These are phyloP conservation scores for Diabrotica virgifera DNA, from an alignment of 1,140 invertebrate species.

Conservation along the genomic window DNA sequence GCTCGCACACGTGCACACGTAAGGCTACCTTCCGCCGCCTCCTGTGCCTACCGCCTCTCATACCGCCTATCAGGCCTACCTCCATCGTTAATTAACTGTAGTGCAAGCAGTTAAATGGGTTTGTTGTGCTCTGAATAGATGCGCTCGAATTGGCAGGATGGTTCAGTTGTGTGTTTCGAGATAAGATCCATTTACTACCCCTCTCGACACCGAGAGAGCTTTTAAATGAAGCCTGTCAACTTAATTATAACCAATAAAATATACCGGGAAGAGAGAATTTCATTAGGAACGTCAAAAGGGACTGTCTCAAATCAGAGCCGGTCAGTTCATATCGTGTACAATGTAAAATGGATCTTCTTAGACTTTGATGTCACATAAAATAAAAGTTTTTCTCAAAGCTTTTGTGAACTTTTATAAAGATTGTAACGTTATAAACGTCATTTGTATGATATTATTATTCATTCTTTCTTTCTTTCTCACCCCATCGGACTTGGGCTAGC, in stretches of 20 bases:
- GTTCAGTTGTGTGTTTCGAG: constrained; percentile 5
- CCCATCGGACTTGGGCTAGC: no score
- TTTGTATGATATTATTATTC: no score
- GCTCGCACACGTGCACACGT: neutral
- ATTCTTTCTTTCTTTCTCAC: no score
- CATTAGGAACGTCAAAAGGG: no score
- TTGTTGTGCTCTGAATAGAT: constrained; percentile 13
- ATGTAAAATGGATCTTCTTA: no score
- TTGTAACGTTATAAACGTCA: no score
- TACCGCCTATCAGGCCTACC: neutral
- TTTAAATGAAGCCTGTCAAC: constrained; percentile 4
- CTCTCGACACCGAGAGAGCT: neutral
- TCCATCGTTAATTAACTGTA: constrained; percentile 12
- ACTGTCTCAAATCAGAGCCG: no score
- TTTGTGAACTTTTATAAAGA: no score
- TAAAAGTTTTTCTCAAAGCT: no score
- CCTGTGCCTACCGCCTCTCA: no score
- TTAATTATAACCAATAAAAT: constrained; percentile 14
- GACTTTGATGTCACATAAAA: no score
- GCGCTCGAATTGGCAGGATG: constrained; percentile 10
- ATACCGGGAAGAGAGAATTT: neutral
- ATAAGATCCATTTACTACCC: constrained; percentile 14
- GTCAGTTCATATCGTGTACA: no score
- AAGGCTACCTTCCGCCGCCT: neutral
- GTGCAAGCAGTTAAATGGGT: constrained; percentile 11